These are phyloP conservation scores for Lordiphosa clarofinis DNA, from an alignment of 1,140 invertebrate species.

Conservation along the genomic window DNA sequence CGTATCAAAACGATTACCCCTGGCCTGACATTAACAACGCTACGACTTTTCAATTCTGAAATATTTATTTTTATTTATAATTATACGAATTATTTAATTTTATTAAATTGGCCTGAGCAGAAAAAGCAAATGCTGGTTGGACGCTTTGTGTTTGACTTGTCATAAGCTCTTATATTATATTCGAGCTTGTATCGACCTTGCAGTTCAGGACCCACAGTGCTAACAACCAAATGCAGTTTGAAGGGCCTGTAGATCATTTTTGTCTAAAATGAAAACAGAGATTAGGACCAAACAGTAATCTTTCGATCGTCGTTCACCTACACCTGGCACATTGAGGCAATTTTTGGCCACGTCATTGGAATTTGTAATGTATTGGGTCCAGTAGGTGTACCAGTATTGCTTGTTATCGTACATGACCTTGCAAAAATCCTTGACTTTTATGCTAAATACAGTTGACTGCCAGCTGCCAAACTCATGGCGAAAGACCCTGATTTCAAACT, in stretches of 20 bases:
- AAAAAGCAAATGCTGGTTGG: too few relatives aligned
- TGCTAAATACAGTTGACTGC: conserved; percentile 2
- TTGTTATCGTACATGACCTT: neutral
- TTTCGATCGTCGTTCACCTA: neutral
- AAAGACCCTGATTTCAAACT: neutral
- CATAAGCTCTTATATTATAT: too few relatives aligned
- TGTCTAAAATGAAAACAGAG: neutral
- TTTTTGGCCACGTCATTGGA: neutral
- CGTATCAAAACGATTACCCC: too few relatives aligned
- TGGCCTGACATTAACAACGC: too few relatives aligned
- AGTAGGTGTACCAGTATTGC: neutral
- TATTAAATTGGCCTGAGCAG: too few relatives aligned
- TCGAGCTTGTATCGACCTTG: too few relatives aligned
- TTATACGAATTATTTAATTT: too few relatives aligned
- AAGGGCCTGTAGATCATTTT: neutral
- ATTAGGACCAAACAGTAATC: neutral
- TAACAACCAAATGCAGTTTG: neutral
- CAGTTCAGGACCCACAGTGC: too few relatives aligned
- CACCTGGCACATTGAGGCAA: conserved; percentile 1
- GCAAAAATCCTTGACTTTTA: neutral
- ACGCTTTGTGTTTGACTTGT: too few relatives aligned
- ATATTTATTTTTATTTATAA: too few relatives aligned
- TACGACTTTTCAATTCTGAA: too few relatives aligned
- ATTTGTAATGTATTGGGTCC: neutral
- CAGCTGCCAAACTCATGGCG: neutral